Evolutionary conservation across 2,113 vertebrate genomes (phyloP).

Genomic region (Rhipidura dahli): DNA sequence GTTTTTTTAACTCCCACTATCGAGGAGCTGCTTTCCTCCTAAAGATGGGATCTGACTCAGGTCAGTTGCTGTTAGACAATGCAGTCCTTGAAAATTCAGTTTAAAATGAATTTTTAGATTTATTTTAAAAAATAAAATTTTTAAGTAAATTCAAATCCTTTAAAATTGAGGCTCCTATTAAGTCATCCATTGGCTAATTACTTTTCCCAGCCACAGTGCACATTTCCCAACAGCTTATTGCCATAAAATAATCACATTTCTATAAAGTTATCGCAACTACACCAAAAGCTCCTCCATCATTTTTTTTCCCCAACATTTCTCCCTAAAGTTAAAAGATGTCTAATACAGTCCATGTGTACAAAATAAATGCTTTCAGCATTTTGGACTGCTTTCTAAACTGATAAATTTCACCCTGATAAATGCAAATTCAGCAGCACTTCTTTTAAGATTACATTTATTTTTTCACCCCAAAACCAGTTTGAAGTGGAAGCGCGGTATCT

Average conservation of each 20-base stretch:
- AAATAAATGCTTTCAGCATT: background rate
- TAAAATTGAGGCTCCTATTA: background rate
- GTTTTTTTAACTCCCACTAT: background rate
- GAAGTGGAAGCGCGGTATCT: constrained; percentile 4
- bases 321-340: background rate
- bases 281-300: background rate
- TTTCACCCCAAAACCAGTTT: background rate
- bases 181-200: background rate
- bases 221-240: background rate
- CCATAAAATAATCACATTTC: background rate
- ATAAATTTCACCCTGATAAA: constrained; percentile 17
- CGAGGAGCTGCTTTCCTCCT: background rate
- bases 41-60: background rate
- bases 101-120: no score
- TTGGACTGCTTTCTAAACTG: constrained; percentile 29
- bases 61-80: background rate
- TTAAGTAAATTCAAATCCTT: no score
- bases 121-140: no score
- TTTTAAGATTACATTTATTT: background rate
- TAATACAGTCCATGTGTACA: background rate
- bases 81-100: background rate
- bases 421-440: constrained; percentile 41
- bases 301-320: background rate
- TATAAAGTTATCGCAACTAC: background rate
- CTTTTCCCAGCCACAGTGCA: no score